Conservation (phyloP, 2,113 vertebrate genomes). For the Macrotus californicus region DNA sequence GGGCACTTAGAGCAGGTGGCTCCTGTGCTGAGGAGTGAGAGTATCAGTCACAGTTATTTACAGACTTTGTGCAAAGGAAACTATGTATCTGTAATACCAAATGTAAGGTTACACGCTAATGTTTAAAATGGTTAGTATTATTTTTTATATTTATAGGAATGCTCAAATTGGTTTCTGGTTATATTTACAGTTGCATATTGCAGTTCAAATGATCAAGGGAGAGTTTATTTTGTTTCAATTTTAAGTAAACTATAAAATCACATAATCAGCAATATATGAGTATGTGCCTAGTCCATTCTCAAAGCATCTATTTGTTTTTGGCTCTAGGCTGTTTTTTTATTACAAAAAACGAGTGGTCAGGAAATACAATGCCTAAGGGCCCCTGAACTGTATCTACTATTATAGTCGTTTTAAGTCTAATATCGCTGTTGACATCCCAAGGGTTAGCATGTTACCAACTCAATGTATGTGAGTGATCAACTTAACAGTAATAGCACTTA, state of each 20-base stretch:
- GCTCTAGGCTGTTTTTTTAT: not conserved
- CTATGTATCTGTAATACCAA: not conserved
- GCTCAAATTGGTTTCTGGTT: not conserved
- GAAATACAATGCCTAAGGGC: not conserved
- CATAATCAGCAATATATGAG: not conserved
- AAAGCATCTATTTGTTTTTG: not conserved
- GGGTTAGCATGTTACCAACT: not conserved
- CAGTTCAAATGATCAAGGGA: not conserved
- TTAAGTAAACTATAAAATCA: not conserved
- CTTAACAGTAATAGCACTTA: not conserved
- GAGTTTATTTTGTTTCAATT: not conserved
- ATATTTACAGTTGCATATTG: not conserved
- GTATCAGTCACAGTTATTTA: slow-evolving; percentile 50
- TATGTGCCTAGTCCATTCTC: not conserved
- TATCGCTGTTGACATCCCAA: not conserved
- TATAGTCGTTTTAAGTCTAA: not conserved
- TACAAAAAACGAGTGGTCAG: not conserved
- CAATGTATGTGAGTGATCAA: not conserved
- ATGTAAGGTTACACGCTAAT: not conserved
- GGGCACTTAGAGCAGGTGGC: not conserved
- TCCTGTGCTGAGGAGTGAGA: slow-evolving; percentile 23
- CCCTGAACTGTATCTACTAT: not conserved
- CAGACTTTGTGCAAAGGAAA: slow-evolving; percentile 19
- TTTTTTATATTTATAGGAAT: not conserved
- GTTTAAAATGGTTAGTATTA: not conserved